Conservation (phyloP, 2,797 vertebrate species). For the Esox lucius region DNA sequence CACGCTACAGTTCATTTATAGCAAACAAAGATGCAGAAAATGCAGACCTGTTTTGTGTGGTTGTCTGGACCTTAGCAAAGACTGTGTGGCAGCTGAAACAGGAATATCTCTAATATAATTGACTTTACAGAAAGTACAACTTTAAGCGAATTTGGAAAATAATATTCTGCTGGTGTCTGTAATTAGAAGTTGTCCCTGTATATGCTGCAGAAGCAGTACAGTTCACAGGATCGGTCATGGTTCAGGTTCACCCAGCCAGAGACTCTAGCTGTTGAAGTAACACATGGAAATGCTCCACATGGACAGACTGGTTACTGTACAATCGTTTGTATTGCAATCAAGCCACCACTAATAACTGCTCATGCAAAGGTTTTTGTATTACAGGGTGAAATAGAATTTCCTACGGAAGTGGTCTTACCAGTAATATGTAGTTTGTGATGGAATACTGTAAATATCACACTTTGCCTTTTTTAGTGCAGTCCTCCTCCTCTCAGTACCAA, state of each 20-base stretch:
- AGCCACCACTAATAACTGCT: background rate
- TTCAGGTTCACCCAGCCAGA: background rate
- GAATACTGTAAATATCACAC: background rate
- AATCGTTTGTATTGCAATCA: constrained; percentile 7
- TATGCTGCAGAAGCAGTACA: background rate
- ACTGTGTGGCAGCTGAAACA: background rate
- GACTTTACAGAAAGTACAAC: background rate
- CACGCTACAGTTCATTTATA: background rate
- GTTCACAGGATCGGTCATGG: background rate
- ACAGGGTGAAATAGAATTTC: background rate
- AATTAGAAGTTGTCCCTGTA: background rate
- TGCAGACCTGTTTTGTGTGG: background rate
- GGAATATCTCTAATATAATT: background rate
- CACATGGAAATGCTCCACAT: background rate
- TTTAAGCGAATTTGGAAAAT: background rate
- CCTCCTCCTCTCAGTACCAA: background rate
- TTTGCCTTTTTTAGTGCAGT: background rate
- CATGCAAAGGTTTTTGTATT: background rate
- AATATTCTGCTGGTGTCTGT: background rate
- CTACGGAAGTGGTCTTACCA: background rate
- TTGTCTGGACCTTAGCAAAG: background rate
- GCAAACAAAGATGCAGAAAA: background rate
- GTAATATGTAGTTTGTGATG: background rate
- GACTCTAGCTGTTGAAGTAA: background rate
- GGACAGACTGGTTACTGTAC: background rate